Evolutionary conservation across 1,140 invertebrate species (phyloP).

Genomic region (Aplysia californica): DNA sequence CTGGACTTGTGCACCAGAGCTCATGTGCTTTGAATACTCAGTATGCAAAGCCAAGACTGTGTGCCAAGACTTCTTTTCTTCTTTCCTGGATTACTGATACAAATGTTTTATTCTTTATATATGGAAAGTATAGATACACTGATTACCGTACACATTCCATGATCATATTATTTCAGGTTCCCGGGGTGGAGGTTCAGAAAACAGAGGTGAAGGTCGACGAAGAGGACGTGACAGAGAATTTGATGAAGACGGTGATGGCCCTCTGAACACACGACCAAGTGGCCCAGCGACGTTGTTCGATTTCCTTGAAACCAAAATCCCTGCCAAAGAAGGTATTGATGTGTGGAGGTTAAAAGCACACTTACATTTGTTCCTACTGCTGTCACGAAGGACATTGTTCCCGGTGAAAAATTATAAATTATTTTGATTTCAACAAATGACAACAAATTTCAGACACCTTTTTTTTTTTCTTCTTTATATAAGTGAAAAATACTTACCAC

Average conservation of each 20-base stretch:
- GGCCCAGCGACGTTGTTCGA: constrained; percentile 88
- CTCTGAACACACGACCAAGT: constrained; percentile 72
- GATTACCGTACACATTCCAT: too few relatives aligned
- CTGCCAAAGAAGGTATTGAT: constrained; percentile 60
- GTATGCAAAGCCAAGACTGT: too few relatives aligned
- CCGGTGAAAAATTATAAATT: background rate
- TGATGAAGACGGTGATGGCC: constrained; percentile 66
- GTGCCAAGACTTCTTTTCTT: constrained; percentile 8
- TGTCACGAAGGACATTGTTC: background rate
- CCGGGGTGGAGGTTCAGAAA: background rate
- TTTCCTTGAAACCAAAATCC: constrained; percentile 85
- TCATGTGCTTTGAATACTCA: too few relatives aligned
- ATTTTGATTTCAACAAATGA: background rate
- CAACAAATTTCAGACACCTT: too few relatives aligned
- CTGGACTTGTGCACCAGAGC: too few relatives aligned
- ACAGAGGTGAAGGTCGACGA: constrained; percentile 21
- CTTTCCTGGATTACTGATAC: background rate
- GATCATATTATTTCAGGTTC: too few relatives aligned
- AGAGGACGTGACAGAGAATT: constrained; percentile 51
- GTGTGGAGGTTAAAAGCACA: background rate
- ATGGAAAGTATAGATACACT: background rate
- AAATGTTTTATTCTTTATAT: background rate
- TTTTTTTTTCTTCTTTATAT: too few relatives aligned
- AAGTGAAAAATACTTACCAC: too few relatives aligned
- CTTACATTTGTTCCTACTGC: background rate